Percentiles rank a stretch among this genome's conserved stretches.
Conservation (phyloP, 2,113 vertebrate species). For the Illadopsis cleaveri region DNA sequence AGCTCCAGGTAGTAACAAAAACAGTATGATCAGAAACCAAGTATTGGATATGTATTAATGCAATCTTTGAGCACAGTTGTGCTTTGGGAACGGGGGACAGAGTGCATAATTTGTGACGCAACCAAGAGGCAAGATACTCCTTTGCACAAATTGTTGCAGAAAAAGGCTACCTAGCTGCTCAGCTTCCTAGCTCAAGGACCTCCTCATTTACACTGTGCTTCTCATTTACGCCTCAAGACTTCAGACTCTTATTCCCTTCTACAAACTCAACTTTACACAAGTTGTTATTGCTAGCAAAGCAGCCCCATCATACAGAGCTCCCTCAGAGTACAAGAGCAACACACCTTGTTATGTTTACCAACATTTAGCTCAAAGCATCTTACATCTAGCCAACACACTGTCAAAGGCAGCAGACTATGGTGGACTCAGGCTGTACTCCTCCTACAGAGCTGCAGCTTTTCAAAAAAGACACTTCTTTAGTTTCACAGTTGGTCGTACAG, state of each 20-base stretch:
- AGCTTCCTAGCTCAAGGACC: background rate
- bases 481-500: background rate
- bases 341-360: background rate
- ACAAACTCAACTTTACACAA: background rate
- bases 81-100: background rate
- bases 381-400: background rate
- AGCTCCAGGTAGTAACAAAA: background rate
- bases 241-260: background rate
- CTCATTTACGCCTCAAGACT: background rate
- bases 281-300: background rate
- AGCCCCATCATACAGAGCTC: background rate
- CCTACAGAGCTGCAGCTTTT: background rate
- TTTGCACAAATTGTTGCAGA: background rate
- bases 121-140: background rate
- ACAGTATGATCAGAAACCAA: background rate
- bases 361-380: background rate
- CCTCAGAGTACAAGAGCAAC: background rate
- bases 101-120: background rate
- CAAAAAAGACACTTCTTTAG: background rate
- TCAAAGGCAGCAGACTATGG: fast-evolving
- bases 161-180: background rate
- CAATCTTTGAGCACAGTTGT: background rate
- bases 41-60: background rate
- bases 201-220: background rate
- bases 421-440: background rate